Conservation (phyloP, 2,113 vertebrate genomes). For the Gavialis gangeticus region DNA sequence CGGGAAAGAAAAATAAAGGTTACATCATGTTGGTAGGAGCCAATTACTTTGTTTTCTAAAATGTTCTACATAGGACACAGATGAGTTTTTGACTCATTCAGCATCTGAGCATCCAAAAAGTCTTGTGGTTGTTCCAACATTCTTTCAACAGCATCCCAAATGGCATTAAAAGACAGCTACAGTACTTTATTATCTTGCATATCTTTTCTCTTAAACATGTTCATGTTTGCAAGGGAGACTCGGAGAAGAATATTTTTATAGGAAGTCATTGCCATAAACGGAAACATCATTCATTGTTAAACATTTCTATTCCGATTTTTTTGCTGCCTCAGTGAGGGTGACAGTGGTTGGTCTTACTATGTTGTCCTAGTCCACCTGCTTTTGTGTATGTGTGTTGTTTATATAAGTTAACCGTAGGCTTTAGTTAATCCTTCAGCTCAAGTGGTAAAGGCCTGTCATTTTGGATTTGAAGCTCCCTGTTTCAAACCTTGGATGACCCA, state of each 20-base stretch:
- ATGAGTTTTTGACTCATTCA: constrained; percentile 74
- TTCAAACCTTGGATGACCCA: not conserved
- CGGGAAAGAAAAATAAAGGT: constrained; percentile 69
- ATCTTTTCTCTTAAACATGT: not conserved
- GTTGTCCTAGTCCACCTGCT: not conserved
- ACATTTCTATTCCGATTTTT: not conserved
- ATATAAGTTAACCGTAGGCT: not conserved
- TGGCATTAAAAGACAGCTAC: constrained; percentile 64
- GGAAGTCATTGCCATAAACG: constrained; percentile 8
- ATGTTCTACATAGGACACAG: constrained; percentile 57
- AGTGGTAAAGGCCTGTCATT: not conserved
- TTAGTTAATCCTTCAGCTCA: not conserved
- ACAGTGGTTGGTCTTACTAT: not conserved
- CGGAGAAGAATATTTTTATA: constrained; percentile 10
- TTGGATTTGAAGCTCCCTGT: not conserved
- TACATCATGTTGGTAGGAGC: constrained; percentile 70
- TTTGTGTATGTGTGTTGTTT: not conserved
- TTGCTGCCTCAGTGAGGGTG: not conserved
- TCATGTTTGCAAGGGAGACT: constrained; percentile 4
- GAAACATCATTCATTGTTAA: constrained; percentile 18
- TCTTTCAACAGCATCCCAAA: constrained; percentile 70
- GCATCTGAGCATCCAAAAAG: constrained; percentile 57
- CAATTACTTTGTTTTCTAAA: constrained; percentile 71
- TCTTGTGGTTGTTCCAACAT: constrained; percentile 63
- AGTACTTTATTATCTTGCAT: constrained; percentile 51